Conservation (phyloP, 1,140 invertebrate species). For the Drosophila nigromelanica region DNA sequence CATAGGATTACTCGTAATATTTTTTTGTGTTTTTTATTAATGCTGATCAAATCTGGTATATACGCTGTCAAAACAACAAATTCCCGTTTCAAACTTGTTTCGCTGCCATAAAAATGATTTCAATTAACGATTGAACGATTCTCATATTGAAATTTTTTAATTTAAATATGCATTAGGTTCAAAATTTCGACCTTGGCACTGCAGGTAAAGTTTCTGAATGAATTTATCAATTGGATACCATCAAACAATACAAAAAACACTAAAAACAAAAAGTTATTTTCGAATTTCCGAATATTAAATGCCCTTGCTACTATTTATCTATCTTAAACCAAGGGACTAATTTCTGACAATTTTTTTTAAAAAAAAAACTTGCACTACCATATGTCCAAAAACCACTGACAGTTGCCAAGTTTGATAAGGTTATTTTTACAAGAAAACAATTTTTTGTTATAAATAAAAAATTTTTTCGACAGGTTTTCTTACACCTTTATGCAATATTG, state of each 20-base stretch:
- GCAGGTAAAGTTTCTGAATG: slow-evolving; percentile 66
- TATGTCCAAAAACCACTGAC: too few species aligned
- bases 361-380: too few species aligned
- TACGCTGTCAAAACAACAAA: not conserved
- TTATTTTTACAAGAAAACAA: too few species aligned
- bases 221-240: slow-evolving; percentile 17
- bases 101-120: slow-evolving; percentile 11
- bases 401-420: too few species aligned
- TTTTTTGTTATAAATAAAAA: too few species aligned
- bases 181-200: slow-evolving; percentile 48
- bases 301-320: not conserved
- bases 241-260: slow-evolving; percentile 6
- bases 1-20: not conserved
- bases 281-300: too few species aligned
- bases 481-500: too few species aligned
- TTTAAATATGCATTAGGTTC: slow-evolving; percentile 25
- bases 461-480: too few species aligned
- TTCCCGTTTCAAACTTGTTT: slow-evolving; percentile 25
- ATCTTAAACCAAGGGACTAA: too few species aligned
- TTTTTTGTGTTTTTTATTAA: not conserved
- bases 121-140: slow-evolving; percentile 20
- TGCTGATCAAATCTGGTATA: not conserved
- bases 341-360: too few species aligned
- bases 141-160: slow-evolving; percentile 23
- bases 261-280: too few species aligned